Conservation (phyloP, 2,113 vertebrate genomes). For the Lycaon pictus region DNA sequence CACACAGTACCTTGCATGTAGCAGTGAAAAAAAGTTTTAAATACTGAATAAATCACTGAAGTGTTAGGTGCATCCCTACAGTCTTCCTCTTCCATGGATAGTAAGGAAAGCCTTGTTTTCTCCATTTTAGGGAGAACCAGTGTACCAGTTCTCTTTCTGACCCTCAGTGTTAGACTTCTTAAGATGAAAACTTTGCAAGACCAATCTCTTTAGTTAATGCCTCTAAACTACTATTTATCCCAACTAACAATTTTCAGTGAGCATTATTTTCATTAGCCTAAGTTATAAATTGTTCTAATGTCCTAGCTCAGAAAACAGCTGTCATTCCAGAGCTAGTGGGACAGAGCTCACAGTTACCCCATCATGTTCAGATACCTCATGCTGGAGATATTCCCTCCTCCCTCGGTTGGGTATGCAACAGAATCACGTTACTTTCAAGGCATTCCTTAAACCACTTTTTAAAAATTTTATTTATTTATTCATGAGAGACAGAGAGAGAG, state of each 20-base stretch:
- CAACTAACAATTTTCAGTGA: background rate
- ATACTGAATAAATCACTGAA: constrained; percentile 3
- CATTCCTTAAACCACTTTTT: background rate
- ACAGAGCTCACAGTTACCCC: constrained; percentile 26
- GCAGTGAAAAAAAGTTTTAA: background rate
- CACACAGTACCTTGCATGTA: background rate
- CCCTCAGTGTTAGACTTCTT: background rate
- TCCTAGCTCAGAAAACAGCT: constrained; percentile 39
- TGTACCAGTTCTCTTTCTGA: background rate
- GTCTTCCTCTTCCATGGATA: background rate
- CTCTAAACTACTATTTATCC: background rate
- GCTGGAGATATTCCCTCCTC: background rate
- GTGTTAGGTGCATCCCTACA: background rate
- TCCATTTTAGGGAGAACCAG: constrained; percentile 8
- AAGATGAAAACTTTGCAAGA: constrained; percentile 5
- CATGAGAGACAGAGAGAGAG: too few relatives aligned
- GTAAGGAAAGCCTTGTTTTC: background rate
- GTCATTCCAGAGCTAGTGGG: background rate
- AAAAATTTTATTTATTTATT: too few relatives aligned
- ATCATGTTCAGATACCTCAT: background rate
- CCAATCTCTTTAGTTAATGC: background rate
- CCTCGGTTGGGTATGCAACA: background rate
- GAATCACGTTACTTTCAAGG: constrained; percentile 29
- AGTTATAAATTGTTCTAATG: background rate
- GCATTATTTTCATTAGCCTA: constrained; percentile 11